These are phyloP conservation scores for Piliocolobus tephrosceles DNA, from an alignment of 2,113 vertebrate species.

Conservation along the genomic window DNA sequence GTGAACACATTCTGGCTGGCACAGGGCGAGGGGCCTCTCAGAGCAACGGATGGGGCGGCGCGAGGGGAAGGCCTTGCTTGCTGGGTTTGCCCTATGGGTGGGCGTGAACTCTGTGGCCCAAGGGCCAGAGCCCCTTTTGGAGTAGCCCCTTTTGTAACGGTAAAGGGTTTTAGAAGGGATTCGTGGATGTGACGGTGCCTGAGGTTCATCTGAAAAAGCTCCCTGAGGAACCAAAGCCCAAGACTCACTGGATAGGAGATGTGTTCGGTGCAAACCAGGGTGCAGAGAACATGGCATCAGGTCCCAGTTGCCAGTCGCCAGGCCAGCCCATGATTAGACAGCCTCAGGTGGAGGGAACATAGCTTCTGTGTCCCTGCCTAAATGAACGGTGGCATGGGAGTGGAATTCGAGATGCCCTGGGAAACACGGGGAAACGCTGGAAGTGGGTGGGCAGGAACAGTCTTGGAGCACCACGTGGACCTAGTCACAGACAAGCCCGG, in stretches of 20 bases:
- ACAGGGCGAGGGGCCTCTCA: not conserved
- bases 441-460: not conserved
- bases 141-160: not conserved
- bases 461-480: rapidly evolving
- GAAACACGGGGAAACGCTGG: not conserved
- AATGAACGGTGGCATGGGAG: not conserved
- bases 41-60: rapidly evolving
- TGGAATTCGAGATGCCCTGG: not conserved
- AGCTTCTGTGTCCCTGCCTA: rapidly evolving
- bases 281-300: rapidly evolving
- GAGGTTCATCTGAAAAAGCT: not conserved
- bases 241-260: not conserved
- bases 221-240: rapidly evolving
- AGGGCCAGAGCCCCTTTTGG: not conserved
- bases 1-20: rapidly evolving
- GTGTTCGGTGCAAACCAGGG: rapidly evolving
- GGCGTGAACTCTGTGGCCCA: too few relatives aligned
- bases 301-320: not conserved
- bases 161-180: not conserved
- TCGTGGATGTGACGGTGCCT: rapidly evolving
- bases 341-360: not conserved
- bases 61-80: rapidly evolving
- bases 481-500: not conserved
- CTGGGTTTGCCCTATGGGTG: rapidly evolving
- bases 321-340: too few relatives aligned